These are phyloP conservation scores for Cynopterus brachyotis DNA, from an alignment of 2,113 vertebrate genomes.

Conservation along the genomic window DNA sequence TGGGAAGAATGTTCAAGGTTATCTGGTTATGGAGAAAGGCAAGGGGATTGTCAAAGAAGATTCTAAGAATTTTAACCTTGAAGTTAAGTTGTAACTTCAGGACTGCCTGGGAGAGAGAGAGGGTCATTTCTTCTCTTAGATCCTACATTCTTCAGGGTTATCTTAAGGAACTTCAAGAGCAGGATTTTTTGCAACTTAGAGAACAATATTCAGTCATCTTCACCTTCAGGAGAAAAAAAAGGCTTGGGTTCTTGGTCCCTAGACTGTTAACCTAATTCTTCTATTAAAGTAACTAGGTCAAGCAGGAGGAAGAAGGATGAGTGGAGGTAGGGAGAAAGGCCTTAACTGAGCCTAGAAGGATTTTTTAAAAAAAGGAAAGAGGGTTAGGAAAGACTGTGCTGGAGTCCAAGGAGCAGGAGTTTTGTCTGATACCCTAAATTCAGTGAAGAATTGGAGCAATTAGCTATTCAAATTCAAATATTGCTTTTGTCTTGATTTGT, in stretches of 20 bases:
- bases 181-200: neutral
- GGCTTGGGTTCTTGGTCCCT: neutral
- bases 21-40: neutral
- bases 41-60: neutral
- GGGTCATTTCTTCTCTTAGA: neutral
- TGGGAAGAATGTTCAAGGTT: neutral
- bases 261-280: slow-evolving; percentile 57
- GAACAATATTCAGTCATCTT: neutral
- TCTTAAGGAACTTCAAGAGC: neutral
- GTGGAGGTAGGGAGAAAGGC: neutral
- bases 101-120: neutral
- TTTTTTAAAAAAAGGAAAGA: neutral
- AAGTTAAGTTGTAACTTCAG: neutral
- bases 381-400: slow-evolving; percentile 29
- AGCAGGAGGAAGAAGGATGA: neutral
- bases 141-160: neutral
- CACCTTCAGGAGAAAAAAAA: neutral
- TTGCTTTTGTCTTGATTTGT: slow-evolving; percentile 4
- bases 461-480: neutral
- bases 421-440: slow-evolving; percentile 22
- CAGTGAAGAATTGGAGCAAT: slow-evolving; percentile 20
- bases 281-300: slow-evolving; percentile 55
- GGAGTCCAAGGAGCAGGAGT: neutral
- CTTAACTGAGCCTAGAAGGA: neutral
- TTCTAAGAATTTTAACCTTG: neutral